phyloP scores from a whole-genome alignment of 2,113 vertebrate genomes.

The Equus quagga region DNA sequence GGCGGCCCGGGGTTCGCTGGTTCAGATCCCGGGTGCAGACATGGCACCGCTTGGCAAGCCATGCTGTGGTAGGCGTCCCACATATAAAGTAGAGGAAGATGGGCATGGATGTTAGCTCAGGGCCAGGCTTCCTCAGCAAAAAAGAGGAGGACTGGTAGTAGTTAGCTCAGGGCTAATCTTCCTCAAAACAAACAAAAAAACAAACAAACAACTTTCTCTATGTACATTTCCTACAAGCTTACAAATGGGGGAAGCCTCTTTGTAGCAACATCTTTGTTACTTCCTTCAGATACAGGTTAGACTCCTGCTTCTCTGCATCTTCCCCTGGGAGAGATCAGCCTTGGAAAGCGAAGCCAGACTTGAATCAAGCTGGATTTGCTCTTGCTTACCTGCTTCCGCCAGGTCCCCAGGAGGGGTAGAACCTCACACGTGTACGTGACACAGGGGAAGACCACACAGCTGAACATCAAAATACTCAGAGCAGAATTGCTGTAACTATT shows the following conservation, averaged over 20 bases:
- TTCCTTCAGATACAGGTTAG: background rate
- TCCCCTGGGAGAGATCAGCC: background rate
- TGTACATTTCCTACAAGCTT: background rate
- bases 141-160: too few relatives aligned
- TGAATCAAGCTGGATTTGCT: background rate
- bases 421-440: fast-evolving
- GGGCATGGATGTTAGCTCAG: too few relatives aligned
- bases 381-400: background rate
- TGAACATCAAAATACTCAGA: background rate
- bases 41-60: too few relatives aligned
- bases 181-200: too few relatives aligned
- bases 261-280: background rate
- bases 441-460: background rate
- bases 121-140: too few relatives aligned
- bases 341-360: background rate
- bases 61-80: too few relatives aligned
- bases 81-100: too few relatives aligned
- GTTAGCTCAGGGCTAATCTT: too few relatives aligned
- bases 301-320: background rate
- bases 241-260: background rate
- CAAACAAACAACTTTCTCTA: too few relatives aligned
- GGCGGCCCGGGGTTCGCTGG: too few relatives aligned
- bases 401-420: background rate
- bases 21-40: too few relatives aligned
- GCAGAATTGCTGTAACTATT: too few relatives aligned